Evolutionary conservation across 2,797 vertebrate species (phyloP).

Genomic region (Halcyon smyrnensis): DNA sequence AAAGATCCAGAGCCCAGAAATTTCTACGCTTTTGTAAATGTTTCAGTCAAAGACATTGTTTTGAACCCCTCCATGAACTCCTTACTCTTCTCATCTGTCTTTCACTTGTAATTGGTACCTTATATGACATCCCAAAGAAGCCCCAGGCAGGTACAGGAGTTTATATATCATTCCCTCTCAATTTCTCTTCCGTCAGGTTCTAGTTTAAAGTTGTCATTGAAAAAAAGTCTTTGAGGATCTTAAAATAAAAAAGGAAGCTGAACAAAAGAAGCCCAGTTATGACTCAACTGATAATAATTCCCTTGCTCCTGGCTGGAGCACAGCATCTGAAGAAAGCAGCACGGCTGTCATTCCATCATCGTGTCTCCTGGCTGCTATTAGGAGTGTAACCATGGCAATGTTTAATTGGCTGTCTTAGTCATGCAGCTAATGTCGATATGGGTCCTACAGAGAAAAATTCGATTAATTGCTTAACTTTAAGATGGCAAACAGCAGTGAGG

Average conservation of each 20-base stretch:
- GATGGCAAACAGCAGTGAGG: background rate
- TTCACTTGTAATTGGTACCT: background rate
- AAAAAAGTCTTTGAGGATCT: constrained; percentile 32
- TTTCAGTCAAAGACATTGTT: background rate
- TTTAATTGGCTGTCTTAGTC: constrained; percentile 45
- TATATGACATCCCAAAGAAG: background rate
- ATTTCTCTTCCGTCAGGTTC: background rate
- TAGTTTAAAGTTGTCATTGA: constrained; percentile 10
- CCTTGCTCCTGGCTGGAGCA: constrained; percentile 30
- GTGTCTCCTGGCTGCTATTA: background rate
- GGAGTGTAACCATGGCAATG: constrained; percentile 49
- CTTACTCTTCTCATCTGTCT: background rate
- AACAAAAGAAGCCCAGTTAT: constrained; percentile 43
- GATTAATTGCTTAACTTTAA: constrained; percentile 32
- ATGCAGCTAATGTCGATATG: background rate
- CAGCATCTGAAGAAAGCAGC: background rate
- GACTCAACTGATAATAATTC: constrained; percentile 53
- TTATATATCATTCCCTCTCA: background rate
- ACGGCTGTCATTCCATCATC: constrained; percentile 23
- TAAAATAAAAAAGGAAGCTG: constrained; percentile 43
- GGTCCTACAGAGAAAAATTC: background rate
- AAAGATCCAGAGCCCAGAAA: background rate
- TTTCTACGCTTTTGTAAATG: background rate
- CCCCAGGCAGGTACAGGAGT: background rate
- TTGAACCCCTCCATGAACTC: background rate